Conservation (phyloP, 2,888 invertebrate species). For the Drosophila stalkeri region DNA sequence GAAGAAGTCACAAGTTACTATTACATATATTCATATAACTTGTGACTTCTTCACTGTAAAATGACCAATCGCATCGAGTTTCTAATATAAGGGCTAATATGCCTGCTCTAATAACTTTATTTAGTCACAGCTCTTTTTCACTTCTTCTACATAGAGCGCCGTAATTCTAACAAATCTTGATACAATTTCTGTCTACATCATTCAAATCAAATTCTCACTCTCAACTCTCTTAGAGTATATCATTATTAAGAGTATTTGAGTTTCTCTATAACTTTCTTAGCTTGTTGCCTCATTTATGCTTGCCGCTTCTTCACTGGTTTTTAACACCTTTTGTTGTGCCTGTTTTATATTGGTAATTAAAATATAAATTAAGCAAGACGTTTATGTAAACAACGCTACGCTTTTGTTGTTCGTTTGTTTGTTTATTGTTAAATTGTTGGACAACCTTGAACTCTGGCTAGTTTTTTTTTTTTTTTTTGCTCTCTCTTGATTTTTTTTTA, state of each 20-base stretch:
- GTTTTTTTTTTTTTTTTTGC: neutral
- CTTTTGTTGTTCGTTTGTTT: conserved; percentile 30
- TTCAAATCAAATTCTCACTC: neutral
- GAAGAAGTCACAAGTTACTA: too few relatives aligned
- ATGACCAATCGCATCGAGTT: too few relatives aligned
- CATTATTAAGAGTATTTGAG: neutral
- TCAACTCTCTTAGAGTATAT: fast-evolving
- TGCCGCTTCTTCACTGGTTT: conserved; percentile 47
- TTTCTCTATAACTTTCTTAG: neutral
- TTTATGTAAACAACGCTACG: conserved; percentile 55
- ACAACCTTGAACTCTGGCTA: conserved; percentile 52
- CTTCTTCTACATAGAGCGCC: neutral
- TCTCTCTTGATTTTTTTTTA: conserved; percentile 7
- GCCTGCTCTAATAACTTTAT: too few relatives aligned
- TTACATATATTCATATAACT: too few relatives aligned
- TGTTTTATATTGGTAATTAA: conserved; percentile 55
- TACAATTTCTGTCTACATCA: neutral
- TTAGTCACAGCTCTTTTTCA: neutral
- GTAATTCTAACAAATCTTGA: too few relatives aligned
- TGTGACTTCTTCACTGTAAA: too few relatives aligned
- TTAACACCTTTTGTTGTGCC: conserved; percentile 52
- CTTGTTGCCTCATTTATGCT: neutral
- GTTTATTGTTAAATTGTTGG: conserved; percentile 24
- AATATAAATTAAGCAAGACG: conserved; percentile 58
- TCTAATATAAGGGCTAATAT: too few relatives aligned